Evolutionary conservation across 2,113 vertebrate species (phyloP).

Genomic region (Channa argus): DNA sequence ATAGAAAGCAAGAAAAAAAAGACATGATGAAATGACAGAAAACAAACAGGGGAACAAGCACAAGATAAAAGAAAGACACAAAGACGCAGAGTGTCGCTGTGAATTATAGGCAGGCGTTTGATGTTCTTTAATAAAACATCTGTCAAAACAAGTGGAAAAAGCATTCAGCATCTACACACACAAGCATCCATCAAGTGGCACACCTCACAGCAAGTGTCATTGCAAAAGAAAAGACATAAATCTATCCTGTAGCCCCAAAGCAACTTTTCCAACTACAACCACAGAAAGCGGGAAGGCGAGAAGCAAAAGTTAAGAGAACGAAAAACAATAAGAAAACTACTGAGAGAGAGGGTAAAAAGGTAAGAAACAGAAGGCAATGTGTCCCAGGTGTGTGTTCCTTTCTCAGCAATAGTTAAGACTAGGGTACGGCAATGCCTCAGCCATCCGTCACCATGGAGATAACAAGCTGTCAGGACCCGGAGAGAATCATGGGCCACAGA

Average conservation of each 20-base stretch:
- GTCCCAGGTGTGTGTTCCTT: slow-evolving; percentile 74
- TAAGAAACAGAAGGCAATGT: slow-evolving; percentile 56
- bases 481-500: slow-evolving; percentile 75
- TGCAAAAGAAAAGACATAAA: slow-evolving; percentile 11
- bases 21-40: slow-evolving; percentile 37
- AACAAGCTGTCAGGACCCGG: slow-evolving; percentile 79
- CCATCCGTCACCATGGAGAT: slow-evolving; percentile 80
- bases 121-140: slow-evolving; percentile 54
- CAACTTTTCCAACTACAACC: slow-evolving; percentile 17
- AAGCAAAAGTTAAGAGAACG: slow-evolving; percentile 32
- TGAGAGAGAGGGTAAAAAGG: slow-evolving; percentile 21
- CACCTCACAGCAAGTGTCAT: slow-evolving; percentile 28
- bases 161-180: slow-evolving; percentile 8
- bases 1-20: background rate
- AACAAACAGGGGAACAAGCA: slow-evolving; percentile 41
- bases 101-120: slow-evolving; percentile 47
- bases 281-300: background rate
- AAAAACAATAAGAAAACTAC: slow-evolving; percentile 1
- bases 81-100: slow-evolving; percentile 12
- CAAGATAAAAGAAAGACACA: slow-evolving; percentile 28
- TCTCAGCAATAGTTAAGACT: slow-evolving; percentile 72
- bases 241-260: background rate
- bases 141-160: slow-evolving; percentile 44
- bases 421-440: slow-evolving; percentile 62
- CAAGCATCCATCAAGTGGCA: slow-evolving; percentile 19